Evolutionary conservation across 2,113 vertebrate genomes (phyloP).

Genomic region (Perognathus longimembris): DNA sequence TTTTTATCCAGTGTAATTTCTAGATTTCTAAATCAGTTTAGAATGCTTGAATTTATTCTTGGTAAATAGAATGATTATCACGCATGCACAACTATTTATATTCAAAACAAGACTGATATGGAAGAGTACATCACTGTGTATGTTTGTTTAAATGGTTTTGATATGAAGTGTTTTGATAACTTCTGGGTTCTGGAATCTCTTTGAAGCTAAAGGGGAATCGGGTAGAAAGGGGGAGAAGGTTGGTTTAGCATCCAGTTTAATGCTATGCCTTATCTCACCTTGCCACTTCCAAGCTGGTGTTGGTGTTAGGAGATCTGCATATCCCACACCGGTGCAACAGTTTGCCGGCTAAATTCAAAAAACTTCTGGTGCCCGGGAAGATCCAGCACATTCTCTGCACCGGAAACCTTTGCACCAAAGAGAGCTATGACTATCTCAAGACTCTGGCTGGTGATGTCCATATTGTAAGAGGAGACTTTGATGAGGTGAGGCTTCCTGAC

Average conservation of each 20-base stretch:
- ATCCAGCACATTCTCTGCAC: slow-evolving; percentile 99
- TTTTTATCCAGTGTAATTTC: slow-evolving; percentile 26
- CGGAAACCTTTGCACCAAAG: slow-evolving; percentile 99
- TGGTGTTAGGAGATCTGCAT: slow-evolving; percentile 98
- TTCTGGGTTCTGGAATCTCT: slow-evolving; percentile 37
- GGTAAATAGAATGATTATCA: slow-evolving; percentile 37
- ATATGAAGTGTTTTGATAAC: slow-evolving; percentile 20
- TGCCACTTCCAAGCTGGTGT: slow-evolving; percentile 92
- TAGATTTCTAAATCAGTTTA: slow-evolving; percentile 53
- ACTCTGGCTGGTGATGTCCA: slow-evolving; percentile 99
- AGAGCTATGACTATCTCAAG: slow-evolving; percentile 99
- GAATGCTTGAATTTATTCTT: slow-evolving; percentile 63
- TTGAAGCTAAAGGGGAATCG: slow-evolving; percentile 1
- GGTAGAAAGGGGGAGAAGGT: background rate
- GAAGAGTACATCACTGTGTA: background rate
- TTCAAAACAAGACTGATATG: slow-evolving; percentile 43
- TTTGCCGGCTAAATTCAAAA: slow-evolving; percentile 98
- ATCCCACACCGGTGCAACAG: slow-evolving; percentile 99
- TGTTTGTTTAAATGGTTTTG: slow-evolving; percentile 20
- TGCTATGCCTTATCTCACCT: slow-evolving; percentile 23
- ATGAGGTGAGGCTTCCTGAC: slow-evolving; percentile 90
- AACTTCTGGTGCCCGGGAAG: slow-evolving; percentile 98
- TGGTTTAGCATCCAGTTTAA: slow-evolving; percentile 65
- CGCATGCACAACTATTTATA: background rate
- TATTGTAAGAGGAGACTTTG: slow-evolving; percentile 98